These are phyloP conservation scores for Deilephila elpenor DNA, from an alignment of 2,888 invertebrate genomes.

Conservation along the genomic window DNA sequence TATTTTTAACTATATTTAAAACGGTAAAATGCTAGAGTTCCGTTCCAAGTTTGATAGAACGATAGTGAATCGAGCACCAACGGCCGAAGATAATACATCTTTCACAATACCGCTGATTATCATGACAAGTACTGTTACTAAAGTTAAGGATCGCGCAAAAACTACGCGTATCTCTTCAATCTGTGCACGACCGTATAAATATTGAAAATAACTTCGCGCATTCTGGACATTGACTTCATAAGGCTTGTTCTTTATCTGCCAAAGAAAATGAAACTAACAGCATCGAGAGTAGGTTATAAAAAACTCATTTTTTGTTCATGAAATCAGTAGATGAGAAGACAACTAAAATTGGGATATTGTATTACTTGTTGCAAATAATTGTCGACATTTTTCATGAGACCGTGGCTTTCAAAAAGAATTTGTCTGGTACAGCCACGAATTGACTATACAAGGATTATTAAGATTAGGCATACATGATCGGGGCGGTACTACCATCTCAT, in stretches of 20 bases:
- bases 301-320: too few relatives aligned
- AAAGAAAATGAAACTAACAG: background rate
- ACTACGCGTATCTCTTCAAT: background rate
- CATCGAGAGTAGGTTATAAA: background rate
- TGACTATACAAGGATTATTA: too few relatives aligned
- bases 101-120: constrained; percentile 45
- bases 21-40: background rate
- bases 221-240: constrained; percentile 8
- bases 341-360: too few relatives aligned
- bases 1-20: background rate
- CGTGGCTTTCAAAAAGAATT: too few relatives aligned
- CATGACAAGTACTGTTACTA: constrained; percentile 44
- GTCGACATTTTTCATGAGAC: background rate
- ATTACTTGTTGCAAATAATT: too few relatives aligned
- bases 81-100: constrained; percentile 37
- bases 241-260: background rate
- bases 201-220: background rate
- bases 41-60: background rate
- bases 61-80: constrained; percentile 37
- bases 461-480: too few relatives aligned
- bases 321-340: too few relatives aligned
- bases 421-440: too few relatives aligned
- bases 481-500: too few relatives aligned
- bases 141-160: constrained; percentile 34
- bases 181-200: background rate